Evolutionary conservation across 2,888 invertebrate species (phyloP).

Genomic region (Nephrotoma appendiculata): DNA sequence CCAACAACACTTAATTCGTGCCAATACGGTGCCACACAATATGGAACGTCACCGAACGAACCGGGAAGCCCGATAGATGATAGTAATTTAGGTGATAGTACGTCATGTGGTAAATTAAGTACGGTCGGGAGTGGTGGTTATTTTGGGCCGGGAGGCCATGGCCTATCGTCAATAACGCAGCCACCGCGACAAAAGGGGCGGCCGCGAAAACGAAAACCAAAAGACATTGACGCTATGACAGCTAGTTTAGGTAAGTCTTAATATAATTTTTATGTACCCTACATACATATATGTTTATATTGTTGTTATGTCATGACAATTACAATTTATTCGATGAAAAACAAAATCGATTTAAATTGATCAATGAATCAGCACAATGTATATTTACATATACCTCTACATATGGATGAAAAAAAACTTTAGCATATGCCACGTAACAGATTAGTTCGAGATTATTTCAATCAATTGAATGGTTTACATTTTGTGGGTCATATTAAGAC

Average conservation of each 20-base stretch:
- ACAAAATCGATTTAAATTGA: background rate
- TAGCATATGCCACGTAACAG: background rate
- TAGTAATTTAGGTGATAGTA: slow-evolving; percentile 6
- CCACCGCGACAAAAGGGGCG: slow-evolving; percentile 79
- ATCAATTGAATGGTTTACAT: background rate
- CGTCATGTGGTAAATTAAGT: slow-evolving; percentile 14
- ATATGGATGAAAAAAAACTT: background rate
- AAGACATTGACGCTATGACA: slow-evolving; percentile 75
- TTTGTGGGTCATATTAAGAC: background rate
- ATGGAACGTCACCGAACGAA: slow-evolving; percentile 31
- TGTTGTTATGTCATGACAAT: background rate
- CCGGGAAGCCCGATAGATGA: slow-evolving; percentile 30
- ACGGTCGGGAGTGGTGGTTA: slow-evolving; percentile 34
- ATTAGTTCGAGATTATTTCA: background rate
- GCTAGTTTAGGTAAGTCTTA: slow-evolving; percentile 62
- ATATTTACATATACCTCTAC: background rate
- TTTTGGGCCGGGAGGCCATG: slow-evolving; percentile 38
- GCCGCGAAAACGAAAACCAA: slow-evolving; percentile 83
- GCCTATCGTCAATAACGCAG: slow-evolving; percentile 43
- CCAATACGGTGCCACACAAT: slow-evolving; percentile 37
- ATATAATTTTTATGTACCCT: slow-evolving; percentile 10
- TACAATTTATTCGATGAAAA: background rate
- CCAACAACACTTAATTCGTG: slow-evolving; percentile 33
- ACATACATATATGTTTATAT: background rate
- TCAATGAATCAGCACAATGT: background rate